Evolutionary conservation across 2,113 vertebrate species (phyloP).

Genomic region (Trichomycterus rosablanca): DNA sequence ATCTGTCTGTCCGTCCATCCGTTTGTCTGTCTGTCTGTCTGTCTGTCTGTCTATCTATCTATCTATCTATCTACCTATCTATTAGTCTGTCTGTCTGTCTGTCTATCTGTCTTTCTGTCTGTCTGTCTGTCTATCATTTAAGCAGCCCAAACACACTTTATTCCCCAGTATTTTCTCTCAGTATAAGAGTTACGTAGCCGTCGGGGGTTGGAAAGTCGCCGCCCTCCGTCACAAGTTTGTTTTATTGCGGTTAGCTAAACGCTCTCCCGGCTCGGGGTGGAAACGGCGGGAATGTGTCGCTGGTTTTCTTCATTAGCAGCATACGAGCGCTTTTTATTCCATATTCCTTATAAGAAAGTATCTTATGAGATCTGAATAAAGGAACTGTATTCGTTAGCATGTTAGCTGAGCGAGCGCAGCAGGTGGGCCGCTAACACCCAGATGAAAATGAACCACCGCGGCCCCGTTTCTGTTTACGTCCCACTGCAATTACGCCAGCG

Average conservation of each 20-base stretch:
- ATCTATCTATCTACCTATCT: no score
- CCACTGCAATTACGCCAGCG: constrained; percentile 29
- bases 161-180: no score
- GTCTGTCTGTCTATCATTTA: no score
- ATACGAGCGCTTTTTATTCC: background rate
- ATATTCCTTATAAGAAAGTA: background rate
- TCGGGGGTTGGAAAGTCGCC: constrained; percentile 40
- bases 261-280: constrained; percentile 2
- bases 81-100: no score
- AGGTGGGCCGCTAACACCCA: constrained; percentile 12
- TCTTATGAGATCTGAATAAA: background rate
- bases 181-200: no score
- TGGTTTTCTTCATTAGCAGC: constrained; percentile 10
- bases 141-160: no score
- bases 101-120: no score
- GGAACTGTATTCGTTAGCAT: background rate
- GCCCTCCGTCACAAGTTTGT: constrained; percentile 37
- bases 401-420: constrained; percentile 16
- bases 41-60: no score
- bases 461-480: constrained; percentile 32
- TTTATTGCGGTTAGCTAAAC: constrained; percentile 40
- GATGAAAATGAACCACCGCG: constrained; percentile 19
- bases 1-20: no score
- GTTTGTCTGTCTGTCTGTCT: no score
- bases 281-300: constrained; percentile 7